These are phyloP conservation scores for Silurus glanis DNA, from an alignment of 2,113 vertebrate genomes.

Conservation along the genomic window DNA sequence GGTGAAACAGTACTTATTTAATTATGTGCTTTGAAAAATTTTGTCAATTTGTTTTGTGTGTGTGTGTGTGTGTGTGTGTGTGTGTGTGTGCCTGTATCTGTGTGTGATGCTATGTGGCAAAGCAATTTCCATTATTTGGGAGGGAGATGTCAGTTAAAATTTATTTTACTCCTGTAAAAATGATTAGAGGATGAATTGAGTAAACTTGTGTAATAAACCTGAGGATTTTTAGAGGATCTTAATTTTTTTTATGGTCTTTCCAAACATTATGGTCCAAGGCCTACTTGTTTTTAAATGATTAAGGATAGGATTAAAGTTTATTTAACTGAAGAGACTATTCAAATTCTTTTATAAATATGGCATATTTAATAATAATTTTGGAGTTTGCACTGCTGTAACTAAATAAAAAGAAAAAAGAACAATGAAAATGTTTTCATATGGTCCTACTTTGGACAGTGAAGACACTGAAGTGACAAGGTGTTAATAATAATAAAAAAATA, in stretches of 20 bases:
- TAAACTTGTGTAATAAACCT: not conserved
- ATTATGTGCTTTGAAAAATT: slow-evolving; percentile 4
- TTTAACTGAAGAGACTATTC: not conserved
- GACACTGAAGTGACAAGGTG: not conserved
- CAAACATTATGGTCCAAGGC: not conserved
- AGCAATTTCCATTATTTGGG: not conserved
- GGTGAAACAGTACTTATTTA: not conserved
- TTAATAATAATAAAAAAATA: not conserved
- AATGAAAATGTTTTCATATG: not conserved
- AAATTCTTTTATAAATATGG: not conserved
- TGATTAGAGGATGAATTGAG: not conserved
- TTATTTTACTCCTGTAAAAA: not conserved
- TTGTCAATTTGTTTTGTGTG: not conserved
- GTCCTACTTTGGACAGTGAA: not conserved
- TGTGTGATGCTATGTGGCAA: not conserved
- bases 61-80: no score
- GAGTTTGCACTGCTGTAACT: not conserved
- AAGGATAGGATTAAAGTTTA: not conserved
- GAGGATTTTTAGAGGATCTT: not conserved
- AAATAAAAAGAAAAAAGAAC: not conserved
- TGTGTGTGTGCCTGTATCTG: no score
- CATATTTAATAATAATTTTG: not conserved
- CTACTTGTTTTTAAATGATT: not conserved
- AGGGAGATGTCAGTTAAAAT: slow-evolving; percentile 5
- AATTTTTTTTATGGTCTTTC: not conserved